phyloP scores from a whole-genome alignment of 2,113 vertebrate genomes.

The Saimiri boliviensis region DNA sequence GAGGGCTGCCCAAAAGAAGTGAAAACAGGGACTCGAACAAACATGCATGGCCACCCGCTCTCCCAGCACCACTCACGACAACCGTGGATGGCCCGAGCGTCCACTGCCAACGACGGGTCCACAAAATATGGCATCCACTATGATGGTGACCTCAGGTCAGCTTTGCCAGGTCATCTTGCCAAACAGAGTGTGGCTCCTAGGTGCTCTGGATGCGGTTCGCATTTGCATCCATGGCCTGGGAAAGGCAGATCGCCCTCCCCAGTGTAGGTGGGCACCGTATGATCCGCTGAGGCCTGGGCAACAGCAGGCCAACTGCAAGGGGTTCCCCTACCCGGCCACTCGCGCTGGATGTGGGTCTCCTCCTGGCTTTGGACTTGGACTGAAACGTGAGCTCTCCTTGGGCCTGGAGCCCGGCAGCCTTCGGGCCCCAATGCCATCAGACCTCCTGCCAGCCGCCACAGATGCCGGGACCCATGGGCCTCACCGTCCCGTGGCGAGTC shows the following conservation, averaged over 20 bases:
- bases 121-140: accelerated
- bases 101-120: too few species aligned
- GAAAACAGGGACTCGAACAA: not conserved
- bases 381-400: not conserved
- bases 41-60: accelerated
- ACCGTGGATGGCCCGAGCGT: not conserved
- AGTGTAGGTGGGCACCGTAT: not conserved
- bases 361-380: not conserved
- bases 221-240: not conserved
- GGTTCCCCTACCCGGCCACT: accelerated
- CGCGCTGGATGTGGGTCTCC: not conserved
- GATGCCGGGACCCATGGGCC: not conserved
- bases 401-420: not conserved
- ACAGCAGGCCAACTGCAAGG: accelerated
- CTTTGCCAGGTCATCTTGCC: too few species aligned
- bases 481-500: accelerated
- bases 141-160: accelerated
- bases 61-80: accelerated
- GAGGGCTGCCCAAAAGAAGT: accelerated
- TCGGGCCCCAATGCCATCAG: accelerated
- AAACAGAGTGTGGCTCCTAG: not conserved
- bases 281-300: not conserved
- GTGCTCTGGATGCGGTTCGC: not conserved
- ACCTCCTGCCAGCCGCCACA: not conserved
- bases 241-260: not conserved